A percentile compares a stretch with the other conserved stretches of the same genome.
Evolutionary conservation across 2,888 invertebrate species (phyloP).

Genomic region (Lasioglossum lativentre): DNA sequence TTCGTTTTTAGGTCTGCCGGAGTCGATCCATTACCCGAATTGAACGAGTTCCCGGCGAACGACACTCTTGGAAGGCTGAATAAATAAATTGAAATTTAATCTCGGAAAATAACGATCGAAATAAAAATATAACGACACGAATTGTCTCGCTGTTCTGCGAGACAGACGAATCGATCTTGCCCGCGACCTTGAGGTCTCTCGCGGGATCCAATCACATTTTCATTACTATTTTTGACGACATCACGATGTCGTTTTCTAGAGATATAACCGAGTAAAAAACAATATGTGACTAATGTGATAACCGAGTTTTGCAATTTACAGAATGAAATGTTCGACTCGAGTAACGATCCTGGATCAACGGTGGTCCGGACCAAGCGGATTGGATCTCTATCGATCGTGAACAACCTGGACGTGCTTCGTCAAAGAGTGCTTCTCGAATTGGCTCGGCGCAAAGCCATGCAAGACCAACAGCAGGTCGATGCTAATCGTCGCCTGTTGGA

Average conservation of each 20-base stretch:
- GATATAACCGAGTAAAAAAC: not conserved
- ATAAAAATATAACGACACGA: not conserved
- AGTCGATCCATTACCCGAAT: conserved; percentile 23
- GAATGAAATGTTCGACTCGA: conserved; percentile 73
- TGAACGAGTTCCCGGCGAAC: conserved; percentile 19
- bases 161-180: not conserved
- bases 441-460: conserved; percentile 92
- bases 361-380: conserved; percentile 73
- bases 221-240: not conserved
- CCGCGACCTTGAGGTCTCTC: not conserved
- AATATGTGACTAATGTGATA: too few species aligned
- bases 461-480: conserved; percentile 89
- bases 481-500: conserved; percentile 91
- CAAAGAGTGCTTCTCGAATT: conserved; percentile 93
- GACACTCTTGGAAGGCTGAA: not conserved
- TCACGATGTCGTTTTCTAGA: not conserved
- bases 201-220: not conserved
- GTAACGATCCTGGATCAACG: conserved; percentile 66
- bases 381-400: conserved; percentile 92
- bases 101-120: not conserved
- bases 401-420: conserved; percentile 94
- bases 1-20: conserved; percentile 24
- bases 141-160: not conserved
- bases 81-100: conserved; percentile 10
- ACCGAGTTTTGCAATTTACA: conserved; percentile 23